Conservation (phyloP, 2,113 vertebrate genomes). For the Paraplagusia blochii region DNA sequence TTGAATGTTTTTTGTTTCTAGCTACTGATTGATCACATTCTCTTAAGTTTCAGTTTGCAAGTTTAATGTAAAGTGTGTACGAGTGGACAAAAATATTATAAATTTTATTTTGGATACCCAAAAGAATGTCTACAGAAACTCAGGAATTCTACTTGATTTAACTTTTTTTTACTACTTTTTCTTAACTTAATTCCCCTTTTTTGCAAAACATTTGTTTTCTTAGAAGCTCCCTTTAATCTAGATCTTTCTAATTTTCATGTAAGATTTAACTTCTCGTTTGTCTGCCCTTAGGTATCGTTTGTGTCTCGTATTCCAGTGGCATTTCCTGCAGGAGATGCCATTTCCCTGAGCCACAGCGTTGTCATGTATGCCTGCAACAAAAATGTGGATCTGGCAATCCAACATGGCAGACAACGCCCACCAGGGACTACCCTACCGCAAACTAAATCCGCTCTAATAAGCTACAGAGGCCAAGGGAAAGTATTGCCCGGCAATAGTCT, state of each 20-base stretch:
- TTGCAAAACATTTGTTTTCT: not conserved
- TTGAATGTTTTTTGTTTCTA: no score
- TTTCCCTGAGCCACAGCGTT: slow-evolving; percentile 93
- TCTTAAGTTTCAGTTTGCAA: no score
- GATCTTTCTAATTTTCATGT: not conserved
- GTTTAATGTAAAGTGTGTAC: no score
- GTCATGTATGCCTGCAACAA: slow-evolving; percentile 98
- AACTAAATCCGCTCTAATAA: slow-evolving; percentile 86
- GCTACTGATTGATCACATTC: no score
- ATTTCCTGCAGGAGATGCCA: slow-evolving; percentile 93
- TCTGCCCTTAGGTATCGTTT: slow-evolving; percentile 87
- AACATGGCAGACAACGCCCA: slow-evolving; percentile 89
- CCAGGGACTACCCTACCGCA: slow-evolving; percentile 72
- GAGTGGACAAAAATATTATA: no score
- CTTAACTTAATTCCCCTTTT: no score
- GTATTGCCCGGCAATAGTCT: slow-evolving; percentile 74
- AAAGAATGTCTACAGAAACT: no score
- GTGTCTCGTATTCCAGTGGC: slow-evolving; percentile 98
- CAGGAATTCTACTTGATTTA: no score
- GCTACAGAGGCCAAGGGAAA: slow-evolving; percentile 66
- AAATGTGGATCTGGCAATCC: slow-evolving; percentile 95
- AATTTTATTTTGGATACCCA: no score
- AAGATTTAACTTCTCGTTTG: not conserved
- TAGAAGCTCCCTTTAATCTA: not conserved
- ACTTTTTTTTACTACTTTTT: not conserved